Evolutionary conservation across 1,140 invertebrate species (phyloP).

Genomic region (Ridgeia piscesae): DNA sequence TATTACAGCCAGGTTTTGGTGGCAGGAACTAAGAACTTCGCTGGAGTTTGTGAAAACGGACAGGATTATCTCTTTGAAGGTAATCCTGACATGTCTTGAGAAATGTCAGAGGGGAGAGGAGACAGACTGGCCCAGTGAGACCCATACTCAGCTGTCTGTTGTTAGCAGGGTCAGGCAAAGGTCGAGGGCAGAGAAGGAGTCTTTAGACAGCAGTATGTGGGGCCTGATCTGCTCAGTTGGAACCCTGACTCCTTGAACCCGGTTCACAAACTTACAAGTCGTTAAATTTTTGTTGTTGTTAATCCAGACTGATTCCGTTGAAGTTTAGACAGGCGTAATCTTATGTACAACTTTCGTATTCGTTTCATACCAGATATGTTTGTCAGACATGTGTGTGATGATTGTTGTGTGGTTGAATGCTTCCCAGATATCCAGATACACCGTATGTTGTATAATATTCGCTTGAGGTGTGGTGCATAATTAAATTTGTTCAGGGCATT

Average conservation of each 20-base stretch:
- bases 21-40: not conserved
- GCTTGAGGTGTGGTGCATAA: no score
- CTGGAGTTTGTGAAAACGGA: not conserved
- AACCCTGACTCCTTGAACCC: not conserved
- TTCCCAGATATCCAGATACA: no score
- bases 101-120: not conserved
- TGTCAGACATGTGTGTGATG: no score
- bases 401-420: no score
- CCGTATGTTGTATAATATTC: no score
- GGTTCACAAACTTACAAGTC: no score
- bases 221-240: not conserved
- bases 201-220: not conserved
- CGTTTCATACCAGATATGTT: no score
- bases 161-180: not conserved
- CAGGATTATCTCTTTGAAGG: not conserved
- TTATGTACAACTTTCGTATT: no score
- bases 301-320: no score
- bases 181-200: not conserved
- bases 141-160: not conserved
- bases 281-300: no score
- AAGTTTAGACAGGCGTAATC: no score
- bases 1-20: not conserved
- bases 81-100: not conserved
- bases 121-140: not conserved
- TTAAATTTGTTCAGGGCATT: no score